These are phyloP conservation scores for Aradophagus sp. DNA, from an alignment of 1,140 invertebrate genomes.

Conservation along the genomic window DNA sequence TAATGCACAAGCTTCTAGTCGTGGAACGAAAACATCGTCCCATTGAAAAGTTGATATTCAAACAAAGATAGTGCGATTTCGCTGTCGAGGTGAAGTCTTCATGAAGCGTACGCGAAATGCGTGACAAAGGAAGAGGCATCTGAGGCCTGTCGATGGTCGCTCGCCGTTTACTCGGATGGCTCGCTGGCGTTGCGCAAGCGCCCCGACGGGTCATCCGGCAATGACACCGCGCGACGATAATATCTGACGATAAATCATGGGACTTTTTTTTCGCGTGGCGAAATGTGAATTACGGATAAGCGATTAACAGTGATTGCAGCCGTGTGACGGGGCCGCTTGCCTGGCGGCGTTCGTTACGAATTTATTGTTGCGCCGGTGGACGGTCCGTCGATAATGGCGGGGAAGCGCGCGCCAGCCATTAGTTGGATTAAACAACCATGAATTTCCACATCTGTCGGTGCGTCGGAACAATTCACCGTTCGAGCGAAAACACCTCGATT, in stretches of 20 bases:
- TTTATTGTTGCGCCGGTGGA: conserved; percentile 43
- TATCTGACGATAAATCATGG: conserved; percentile 35
- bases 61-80: no score
- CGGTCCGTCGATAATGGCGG: conserved; percentile 40
- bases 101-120: no score
- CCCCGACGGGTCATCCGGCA: conserved; percentile 12
- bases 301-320: conserved; percentile 48
- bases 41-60: no score
- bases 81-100: no score
- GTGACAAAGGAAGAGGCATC: no score
- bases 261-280: conserved; percentile 16
- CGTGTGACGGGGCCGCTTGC: conserved; percentile 44
- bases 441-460: conserved; percentile 31
- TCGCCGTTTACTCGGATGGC: no score
- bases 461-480: no score
- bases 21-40: no score
- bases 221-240: conserved; percentile 40
- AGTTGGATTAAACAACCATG: conserved; percentile 31
- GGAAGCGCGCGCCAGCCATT: conserved; percentile 30
- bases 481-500: no score
- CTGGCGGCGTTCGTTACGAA: conserved; percentile 41
- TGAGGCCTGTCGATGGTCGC: no score
- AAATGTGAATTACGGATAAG: conserved; percentile 37
- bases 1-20: no score
- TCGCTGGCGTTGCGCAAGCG: background rate